Evolutionary conservation across 1,140 invertebrate genomes (phyloP).

Genomic region (Lepidostoma basale): DNA sequence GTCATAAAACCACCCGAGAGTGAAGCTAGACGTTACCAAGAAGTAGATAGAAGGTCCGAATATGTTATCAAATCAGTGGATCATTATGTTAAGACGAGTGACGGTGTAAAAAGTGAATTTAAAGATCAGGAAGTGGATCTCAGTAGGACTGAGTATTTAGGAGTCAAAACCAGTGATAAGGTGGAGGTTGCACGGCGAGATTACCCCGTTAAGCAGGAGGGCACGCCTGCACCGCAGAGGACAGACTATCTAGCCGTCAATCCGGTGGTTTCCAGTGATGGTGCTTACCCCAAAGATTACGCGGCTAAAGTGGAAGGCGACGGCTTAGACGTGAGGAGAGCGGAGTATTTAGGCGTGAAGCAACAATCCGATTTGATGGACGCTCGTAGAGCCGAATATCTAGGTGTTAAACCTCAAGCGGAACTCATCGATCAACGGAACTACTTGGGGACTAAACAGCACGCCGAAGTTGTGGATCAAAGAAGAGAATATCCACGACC

Average conservation of each 20-base stretch:
- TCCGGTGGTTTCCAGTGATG: constrained; percentile 1
- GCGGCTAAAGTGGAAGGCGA: not conserved
- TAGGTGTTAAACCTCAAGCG: not conserved
- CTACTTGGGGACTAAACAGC: constrained; percentile 24
- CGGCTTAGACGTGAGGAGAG: constrained; percentile 11
- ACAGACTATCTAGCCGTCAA: constrained; percentile 23
- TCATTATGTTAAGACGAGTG: constrained; percentile 19
- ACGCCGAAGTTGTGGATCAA: not conserved
- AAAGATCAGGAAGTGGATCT: constrained; percentile 4
- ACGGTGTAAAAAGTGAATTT: not conserved
- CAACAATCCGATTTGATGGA: constrained; percentile 13
- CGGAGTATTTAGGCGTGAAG: constrained; percentile 21
- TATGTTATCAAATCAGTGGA: constrained; percentile 38
- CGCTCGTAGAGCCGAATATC: constrained; percentile 6
- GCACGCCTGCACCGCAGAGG: constrained; percentile 6
- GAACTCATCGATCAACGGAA: not conserved
- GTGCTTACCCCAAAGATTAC: not conserved
- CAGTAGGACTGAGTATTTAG: constrained; percentile 23
- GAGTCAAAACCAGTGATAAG: not conserved
- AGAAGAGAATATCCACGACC: constrained; percentile 15
- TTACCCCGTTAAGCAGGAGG: not conserved
- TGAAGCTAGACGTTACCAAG: constrained; percentile 31
- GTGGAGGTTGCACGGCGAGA: not conserved
- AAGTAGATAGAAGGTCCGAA: not conserved
- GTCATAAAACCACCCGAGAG: constrained; percentile 32